A percentile compares a stretch with the other conserved stretches of the same genome.
These are phyloP conservation scores for Pristionchus mayeri DNA, from an alignment of 2,888 invertebrate species.

Conservation along the genomic window DNA sequence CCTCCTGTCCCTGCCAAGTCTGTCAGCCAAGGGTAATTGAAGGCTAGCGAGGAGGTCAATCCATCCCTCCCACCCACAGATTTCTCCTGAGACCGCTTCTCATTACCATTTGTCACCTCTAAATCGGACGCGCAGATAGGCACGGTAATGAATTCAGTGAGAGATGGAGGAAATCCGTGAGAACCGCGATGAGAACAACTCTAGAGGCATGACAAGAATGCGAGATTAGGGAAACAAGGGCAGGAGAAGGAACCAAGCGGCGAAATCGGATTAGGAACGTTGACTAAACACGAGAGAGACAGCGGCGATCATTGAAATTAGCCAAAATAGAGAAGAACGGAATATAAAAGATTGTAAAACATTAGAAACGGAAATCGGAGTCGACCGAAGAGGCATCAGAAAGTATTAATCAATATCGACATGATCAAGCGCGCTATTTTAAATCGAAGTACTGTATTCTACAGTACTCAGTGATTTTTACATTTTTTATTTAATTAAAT, in stretches of 20 bases:
- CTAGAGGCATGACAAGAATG: slow-evolving; percentile 32
- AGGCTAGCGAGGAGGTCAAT: slow-evolving; percentile 37
- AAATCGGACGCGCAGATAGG: slow-evolving; percentile 8
- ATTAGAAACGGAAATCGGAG: no score
- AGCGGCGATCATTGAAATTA: slow-evolving; percentile 1
- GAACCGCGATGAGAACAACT: slow-evolving; percentile 25
- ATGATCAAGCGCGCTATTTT: neutral
- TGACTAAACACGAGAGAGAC: slow-evolving; percentile 41
- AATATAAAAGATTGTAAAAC: slow-evolving; percentile 23
- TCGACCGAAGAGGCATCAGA: no score
- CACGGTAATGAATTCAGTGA: neutral
- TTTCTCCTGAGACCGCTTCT: slow-evolving; percentile 33
- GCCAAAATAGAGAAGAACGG: neutral
- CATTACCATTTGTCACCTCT: slow-evolving; percentile 31
- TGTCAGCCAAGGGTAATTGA: slow-evolving; percentile 43
- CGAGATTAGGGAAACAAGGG: slow-evolving; percentile 23
- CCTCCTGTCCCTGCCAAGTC: slow-evolving; percentile 38
- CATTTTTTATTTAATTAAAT: neutral
- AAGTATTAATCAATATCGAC: neutral
- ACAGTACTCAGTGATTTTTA: neutral
- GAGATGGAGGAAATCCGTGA: slow-evolving; percentile 7
- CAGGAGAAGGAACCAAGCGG: neutral
- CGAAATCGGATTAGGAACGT: slow-evolving; percentile 35
- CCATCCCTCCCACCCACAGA: neutral
- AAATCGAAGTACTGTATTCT: neutral